Base-by-base conservation (phyloP, 2,888 invertebrate species). In the Pyrocoelia pectoralis region DNA sequence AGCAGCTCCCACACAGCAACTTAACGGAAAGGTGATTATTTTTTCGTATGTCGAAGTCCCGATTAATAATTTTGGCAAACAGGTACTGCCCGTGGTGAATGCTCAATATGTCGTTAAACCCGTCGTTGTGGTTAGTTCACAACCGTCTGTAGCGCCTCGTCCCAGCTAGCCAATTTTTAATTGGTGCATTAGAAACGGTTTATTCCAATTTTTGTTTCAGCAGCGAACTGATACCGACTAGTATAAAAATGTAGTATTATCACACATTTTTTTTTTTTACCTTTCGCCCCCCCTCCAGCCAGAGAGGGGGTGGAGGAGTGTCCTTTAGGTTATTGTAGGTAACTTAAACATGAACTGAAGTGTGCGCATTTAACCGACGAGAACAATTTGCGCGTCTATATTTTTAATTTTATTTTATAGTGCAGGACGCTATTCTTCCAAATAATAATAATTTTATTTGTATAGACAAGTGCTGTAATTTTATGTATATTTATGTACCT, bases 61-160 rank as follows among this genome's bases (percentile, higher is more conserved):
- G n/a, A n/a, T n/a, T n/a, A n/a, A n/a, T n/a, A n/a, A n/a, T n/a
- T n/a, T n/a, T n/a, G n/a, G n/a, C n/a, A n/a, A n/a, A n/a, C 52
- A 86, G 63, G 82, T 86, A 64, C 86, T 89, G 72, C 85, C 89
- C 61, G 82, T 89, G 57, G 86, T 89, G 67, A 87, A 87, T 80
- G 86, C 89, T 69, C 89, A 90, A 82, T 90, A 90, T 62, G 82
- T 90, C 61, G 87, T 90, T 50, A 89, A 89, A 78, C 90, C 90
- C 1, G 86, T 89, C 46, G 89, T 90, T 55, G 89, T 90, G 60
- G 88, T 89, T 19, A 86, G 84, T 72, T 82, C 84, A 6, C 77
- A 83, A 56, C 60, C 66, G 17, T 63, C 66, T 12, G 56, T 61
- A 10, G 79, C 81, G 17, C 68, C 74, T 24, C 65, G 65, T 55